Conservation (phyloP, 1,140 invertebrate species). For the Pseudomyrmex cubaensis region DNA sequence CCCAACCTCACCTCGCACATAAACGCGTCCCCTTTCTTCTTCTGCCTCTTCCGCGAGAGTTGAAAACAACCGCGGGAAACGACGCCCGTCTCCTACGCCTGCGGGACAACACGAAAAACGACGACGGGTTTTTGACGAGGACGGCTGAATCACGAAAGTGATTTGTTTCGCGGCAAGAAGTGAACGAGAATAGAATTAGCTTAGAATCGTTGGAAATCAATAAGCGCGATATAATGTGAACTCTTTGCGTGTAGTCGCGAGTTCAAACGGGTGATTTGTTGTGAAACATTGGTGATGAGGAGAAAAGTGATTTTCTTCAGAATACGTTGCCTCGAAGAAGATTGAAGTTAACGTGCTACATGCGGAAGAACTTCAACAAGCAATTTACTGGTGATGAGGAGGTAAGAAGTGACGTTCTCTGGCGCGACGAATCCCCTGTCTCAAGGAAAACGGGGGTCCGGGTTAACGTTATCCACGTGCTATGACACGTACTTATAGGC, state of each 20-base stretch:
- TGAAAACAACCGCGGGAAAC: background rate
- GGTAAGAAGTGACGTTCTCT: background rate
- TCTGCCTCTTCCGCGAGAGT: background rate
- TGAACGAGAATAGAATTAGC: background rate
- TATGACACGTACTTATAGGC: constrained; percentile 21
- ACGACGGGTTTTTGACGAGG: too few species aligned
- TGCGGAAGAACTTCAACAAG: background rate
- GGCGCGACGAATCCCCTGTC: background rate
- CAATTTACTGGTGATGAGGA: background rate
- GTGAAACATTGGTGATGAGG: constrained; percentile 2
- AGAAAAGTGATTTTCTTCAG: constrained; percentile 7
- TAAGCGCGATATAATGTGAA: background rate
- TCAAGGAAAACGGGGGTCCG: background rate
- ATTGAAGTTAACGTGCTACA: background rate
- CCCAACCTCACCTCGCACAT: constrained; percentile 2
- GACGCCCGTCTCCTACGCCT: background rate
- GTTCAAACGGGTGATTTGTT: background rate
- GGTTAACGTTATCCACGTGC: background rate
- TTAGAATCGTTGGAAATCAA: background rate
- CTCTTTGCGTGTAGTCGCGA: background rate
- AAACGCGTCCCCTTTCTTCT: background rate
- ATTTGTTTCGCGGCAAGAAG: constrained; percentile 4
- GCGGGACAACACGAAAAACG: too few species aligned
- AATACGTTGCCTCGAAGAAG: background rate
- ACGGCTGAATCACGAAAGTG: background rate